These are phyloP conservation scores for Papilio dardanus DNA, from an alignment of 1,140 invertebrate species.

Conservation along the genomic window DNA sequence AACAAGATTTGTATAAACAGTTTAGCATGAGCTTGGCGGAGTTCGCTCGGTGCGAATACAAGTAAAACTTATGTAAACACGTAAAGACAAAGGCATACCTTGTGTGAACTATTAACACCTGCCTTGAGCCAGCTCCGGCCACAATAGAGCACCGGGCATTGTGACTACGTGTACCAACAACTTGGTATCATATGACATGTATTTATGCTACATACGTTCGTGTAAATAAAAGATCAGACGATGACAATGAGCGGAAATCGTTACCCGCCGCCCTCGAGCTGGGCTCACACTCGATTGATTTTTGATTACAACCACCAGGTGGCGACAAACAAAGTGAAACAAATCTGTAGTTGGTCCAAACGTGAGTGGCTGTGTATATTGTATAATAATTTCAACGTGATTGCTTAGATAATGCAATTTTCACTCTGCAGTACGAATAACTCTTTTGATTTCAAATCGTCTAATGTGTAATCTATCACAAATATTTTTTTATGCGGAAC, in stretches of 20 bases:
- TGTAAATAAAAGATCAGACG: conserved; percentile 31
- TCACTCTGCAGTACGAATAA: neutral
- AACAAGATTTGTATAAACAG: conserved; percentile 33
- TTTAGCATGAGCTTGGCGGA: conserved; percentile 18
- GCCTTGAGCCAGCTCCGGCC: conserved; percentile 18
- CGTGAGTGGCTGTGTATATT: no score
- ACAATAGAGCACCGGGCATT: conserved; percentile 25
- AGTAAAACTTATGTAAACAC: conserved; percentile 38
- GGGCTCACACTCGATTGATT: neutral
- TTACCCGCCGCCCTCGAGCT: conserved; percentile 7
- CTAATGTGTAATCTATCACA: no score
- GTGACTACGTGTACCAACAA: conserved; percentile 7
- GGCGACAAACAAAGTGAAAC: neutral
- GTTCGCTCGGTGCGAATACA: conserved; percentile 25
- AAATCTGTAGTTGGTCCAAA: neutral
- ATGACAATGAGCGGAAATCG: conserved; percentile 35
- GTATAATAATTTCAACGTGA: no score
- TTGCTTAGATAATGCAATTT: no score
- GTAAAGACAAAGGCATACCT: conserved; percentile 33
- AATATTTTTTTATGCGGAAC: neutral
- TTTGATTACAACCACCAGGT: conserved; percentile 7
- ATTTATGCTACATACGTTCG: conserved; percentile 33
- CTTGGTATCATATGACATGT: conserved; percentile 15
- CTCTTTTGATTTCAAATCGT: no score
- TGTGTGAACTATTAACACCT: conserved; percentile 35